Conservation (phyloP, 2,888 invertebrate genomes). For the Drosophila nr. fundita region DNA sequence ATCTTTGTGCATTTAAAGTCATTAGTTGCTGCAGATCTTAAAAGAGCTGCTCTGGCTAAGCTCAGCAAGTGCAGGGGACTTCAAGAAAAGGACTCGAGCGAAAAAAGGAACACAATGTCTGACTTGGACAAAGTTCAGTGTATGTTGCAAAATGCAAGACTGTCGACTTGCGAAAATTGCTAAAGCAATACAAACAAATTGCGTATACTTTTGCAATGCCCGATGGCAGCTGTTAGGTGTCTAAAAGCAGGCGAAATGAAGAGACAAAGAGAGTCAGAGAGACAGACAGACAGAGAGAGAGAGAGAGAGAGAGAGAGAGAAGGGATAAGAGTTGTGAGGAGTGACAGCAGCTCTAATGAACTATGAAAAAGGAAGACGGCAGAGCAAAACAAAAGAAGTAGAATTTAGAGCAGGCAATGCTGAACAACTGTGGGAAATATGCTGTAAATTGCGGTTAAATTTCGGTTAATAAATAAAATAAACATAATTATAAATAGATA, state of each 20-base stretch:
- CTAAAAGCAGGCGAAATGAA: constrained; percentile 6
- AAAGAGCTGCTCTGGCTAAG: constrained; percentile 41
- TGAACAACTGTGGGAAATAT: constrained; percentile 1
- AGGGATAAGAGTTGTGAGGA: not conserved
- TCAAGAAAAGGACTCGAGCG: not conserved
- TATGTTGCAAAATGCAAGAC: constrained; percentile 10
- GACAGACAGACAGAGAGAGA: constrained; percentile 3
- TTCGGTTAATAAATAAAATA: not conserved
- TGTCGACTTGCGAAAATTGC: constrained; percentile 19
- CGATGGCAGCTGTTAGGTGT: constrained; percentile 58
- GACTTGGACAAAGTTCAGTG: constrained; percentile 24
- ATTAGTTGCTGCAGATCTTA: constrained; percentile 62
- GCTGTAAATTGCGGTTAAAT: not conserved
- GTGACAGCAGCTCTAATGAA: constrained; percentile 57
- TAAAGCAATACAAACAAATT: constrained; percentile 43
- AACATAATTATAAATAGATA: not conserved
- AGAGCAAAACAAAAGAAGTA: constrained; percentile 37
- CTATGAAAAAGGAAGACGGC: constrained; percentile 58
- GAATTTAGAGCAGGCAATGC: constrained; percentile 7
- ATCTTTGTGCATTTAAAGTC: constrained; percentile 78
- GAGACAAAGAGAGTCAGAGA: constrained; percentile 4
- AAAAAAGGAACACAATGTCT: constrained; percentile 54
- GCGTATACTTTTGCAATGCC: constrained; percentile 75
- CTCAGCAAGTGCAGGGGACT: constrained; percentile 28
- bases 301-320: not conserved